Evolutionary conservation across 2,888 invertebrate species (phyloP), one percentile per base, ranked within the genome.

Genomic region (Macaria liturata): DNA sequence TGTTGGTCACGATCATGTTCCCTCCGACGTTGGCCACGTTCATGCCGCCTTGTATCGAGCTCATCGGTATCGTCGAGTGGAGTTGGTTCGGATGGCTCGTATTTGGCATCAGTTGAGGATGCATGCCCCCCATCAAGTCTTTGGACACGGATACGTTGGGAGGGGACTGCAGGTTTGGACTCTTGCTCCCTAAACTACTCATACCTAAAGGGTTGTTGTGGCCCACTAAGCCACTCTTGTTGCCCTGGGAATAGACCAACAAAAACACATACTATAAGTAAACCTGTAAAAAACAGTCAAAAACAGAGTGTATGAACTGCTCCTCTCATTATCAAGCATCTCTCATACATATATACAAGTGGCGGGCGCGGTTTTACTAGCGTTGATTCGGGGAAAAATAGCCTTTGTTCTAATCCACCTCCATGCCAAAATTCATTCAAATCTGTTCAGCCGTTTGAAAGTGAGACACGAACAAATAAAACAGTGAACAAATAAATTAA

Each of bases 161-260:
- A 58, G 97, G 96, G 55, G 97, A 97, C 84, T 97, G 97, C 81
- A 97, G 91, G 81, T 95, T 96, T 65, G 96, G 96, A 84, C 96
- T 96, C 84, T 96, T 96, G 87, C 94, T 96, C 66, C 96, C 96
- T 83, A 96, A 91, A 75, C 95, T 95, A 78, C 94, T 95, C 84
- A 95, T 94, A 64, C 94, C 94, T 92, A 96, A 94, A 51, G 95
- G 94, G 78, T 96, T 93, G 80, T 96, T 93, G 71, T 95, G 94
- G 88, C 94, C 94, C 55, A 94, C 93, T 79, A 95, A 94, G 81
- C 95, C 91, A 83, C 93, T 93, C 85, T 95, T 95, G 86, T 94
- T 95, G 81, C 94, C 94, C 95, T 95, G 92, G 81, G 87, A 92
- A 90, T 82, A 83, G 82, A 89, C 89, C 90, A 85, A 81, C 78